phyloP scores from a whole-genome alignment of 2,797 vertebrate species.

The Silurus aristotelis region DNA sequence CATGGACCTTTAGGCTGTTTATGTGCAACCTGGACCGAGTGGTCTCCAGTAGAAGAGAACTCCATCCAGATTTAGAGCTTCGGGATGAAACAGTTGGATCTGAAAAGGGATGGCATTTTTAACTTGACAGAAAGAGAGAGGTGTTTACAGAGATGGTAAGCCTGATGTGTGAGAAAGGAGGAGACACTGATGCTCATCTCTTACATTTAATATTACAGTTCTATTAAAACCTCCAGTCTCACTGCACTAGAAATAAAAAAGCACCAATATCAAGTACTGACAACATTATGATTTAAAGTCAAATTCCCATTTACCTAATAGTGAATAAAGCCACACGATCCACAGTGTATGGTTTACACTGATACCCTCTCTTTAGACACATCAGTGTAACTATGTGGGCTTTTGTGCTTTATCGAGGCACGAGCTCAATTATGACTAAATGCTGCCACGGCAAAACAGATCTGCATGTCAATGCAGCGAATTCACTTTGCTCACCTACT shows the following conservation, averaged over 20 bases:
- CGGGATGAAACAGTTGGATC: too few relatives aligned
- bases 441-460: neutral
- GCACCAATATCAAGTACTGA: neutral
- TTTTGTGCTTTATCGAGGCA: slow-evolving; percentile 31
- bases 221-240: neutral
- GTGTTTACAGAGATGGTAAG: too few relatives aligned
- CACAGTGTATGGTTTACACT: neutral
- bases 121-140: too few relatives aligned
- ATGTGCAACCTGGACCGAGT: too few relatives aligned
- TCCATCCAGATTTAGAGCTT: too few relatives aligned
- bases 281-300: neutral
- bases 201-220: neutral
- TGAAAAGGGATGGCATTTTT: too few relatives aligned
- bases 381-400: slow-evolving; percentile 13
- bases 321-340: neutral
- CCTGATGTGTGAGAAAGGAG: neutral
- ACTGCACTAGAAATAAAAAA: neutral
- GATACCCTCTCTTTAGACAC: neutral
- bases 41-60: too few relatives aligned
- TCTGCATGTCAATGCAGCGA: slow-evolving; percentile 13
- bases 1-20: too few relatives aligned
- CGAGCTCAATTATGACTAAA: slow-evolving; percentile 11
- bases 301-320: neutral
- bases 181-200: neutral
- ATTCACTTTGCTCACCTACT: slow-evolving; percentile 25